Base-by-base conservation (phyloP, 1,140 invertebrate species). In the Halyomorpha halys region DNA sequence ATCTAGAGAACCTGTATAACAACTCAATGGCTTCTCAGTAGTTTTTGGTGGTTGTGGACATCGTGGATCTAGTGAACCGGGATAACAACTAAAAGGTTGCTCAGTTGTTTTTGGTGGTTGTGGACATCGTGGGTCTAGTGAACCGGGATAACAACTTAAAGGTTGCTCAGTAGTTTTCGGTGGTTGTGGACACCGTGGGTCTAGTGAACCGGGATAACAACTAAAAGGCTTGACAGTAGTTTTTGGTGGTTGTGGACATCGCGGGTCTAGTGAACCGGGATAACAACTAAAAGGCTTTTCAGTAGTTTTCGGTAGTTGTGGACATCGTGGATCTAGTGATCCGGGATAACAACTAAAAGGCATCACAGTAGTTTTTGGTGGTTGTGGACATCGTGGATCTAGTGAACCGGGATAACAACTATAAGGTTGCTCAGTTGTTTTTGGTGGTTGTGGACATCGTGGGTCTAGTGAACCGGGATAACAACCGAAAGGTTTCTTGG, bases 401-500 rank as follows among this genome's bases (percentile, higher is more conserved):
- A 62, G 67, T 44, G 68, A 70, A n/a, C 71, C 72, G 19, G 71
- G 69, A 65, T 70, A 69, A 66, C 71, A 73, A 16, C 39, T 39
- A 18, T 63, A 51, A 30, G 44, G 30, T 56, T 62, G 51, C 1
- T 70, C 70, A 16, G 56, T 44, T 51, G 72, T 62, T 18, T 66
- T 61, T 60, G 66, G 3, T 13, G 47, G 3, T 18, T 49, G 67
- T 51, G 68, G 54, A 61, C 72, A 65, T 27, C 59, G 71, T 14
- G 76, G 73, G 69, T 77, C 75, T 14, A 66, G 72, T 27, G 70
- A 73, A 56, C 77, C 73, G 9, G 70, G 72, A 51, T 70, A 69
- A 59, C 72, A 74, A 15, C 62, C 65, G 27, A 49, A 21, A n/a
- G 71, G 68, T 6, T 68, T 67, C 14, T 63, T 39, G 16, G 54